A percentile compares a stretch with the other conserved stretches of the same genome.
Evolutionary conservation across 2,888 invertebrate species (phyloP).

Genomic region (Cheilosia vernalis): DNA sequence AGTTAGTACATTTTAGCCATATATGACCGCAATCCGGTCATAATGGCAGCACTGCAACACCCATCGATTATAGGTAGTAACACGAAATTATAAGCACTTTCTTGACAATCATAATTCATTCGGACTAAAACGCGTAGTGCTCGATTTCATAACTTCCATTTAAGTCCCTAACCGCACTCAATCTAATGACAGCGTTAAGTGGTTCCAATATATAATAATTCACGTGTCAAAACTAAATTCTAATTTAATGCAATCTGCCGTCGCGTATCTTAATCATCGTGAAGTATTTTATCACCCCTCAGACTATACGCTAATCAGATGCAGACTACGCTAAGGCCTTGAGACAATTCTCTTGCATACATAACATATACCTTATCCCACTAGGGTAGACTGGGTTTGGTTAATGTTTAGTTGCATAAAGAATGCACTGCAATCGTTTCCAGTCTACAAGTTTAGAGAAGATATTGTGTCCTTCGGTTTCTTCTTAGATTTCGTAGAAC

Average conservation of each 20-base stretch:
- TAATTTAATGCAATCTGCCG: constrained; percentile 54
- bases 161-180: neutral
- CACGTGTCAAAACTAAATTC: constrained; percentile 61
- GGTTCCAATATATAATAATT: constrained; percentile 32
- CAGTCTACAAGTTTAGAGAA: neutral
- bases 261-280: constrained; percentile 48
- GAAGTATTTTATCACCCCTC: constrained; percentile 53
- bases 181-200: constrained; percentile 36
- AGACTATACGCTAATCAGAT: constrained; percentile 46
- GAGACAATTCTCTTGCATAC: constrained; percentile 12
- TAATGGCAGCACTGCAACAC: no score
- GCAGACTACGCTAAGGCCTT: constrained; percentile 45
- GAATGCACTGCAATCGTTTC: neutral
- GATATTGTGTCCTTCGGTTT: no score
- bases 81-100: no score
- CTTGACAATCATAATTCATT: no score
- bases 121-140: no score
- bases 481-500: no score
- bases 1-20: no score
- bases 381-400: neutral
- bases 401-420: neutral
- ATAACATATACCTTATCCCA: neutral
- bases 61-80: no score
- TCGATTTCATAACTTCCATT: neutral
- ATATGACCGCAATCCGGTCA: no score